These are phyloP conservation scores for Pachyseris speciosa DNA, from an alignment of 64 coral and sea anemone genomes.

Conservation along the genomic window DNA sequence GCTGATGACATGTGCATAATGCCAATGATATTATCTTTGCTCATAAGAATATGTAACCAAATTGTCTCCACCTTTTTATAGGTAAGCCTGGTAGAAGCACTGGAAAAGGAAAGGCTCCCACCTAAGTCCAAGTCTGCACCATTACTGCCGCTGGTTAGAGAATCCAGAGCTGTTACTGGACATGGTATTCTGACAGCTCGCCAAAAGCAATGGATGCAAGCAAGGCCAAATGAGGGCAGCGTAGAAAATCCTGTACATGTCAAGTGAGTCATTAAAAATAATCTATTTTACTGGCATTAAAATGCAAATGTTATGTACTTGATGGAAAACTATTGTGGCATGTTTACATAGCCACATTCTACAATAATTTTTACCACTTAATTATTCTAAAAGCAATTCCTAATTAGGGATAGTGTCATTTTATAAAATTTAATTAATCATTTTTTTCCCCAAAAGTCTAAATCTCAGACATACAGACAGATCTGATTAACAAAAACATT, in stretches of 20 bases:
- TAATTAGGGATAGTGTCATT: too few relatives aligned
- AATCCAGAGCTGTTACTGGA: slow-evolving; percentile 80
- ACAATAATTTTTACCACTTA: too few relatives aligned
- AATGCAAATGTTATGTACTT: too few relatives aligned
- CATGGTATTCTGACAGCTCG: slow-evolving; percentile 85
- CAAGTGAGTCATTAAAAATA: slow-evolving; percentile 66
- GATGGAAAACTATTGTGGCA: too few relatives aligned
- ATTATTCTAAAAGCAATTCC: too few relatives aligned
- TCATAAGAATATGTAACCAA: background rate
- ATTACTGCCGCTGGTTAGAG: slow-evolving; percentile 78
- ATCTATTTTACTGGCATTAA: background rate
- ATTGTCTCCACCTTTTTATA: background rate
- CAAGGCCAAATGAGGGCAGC: slow-evolving; percentile 75
- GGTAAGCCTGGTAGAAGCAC: slow-evolving; percentile 78
- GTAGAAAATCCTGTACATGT: slow-evolving; percentile 92
- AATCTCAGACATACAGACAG: too few relatives aligned
- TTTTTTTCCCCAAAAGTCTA: too few relatives aligned
- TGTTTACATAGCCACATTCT: too few relatives aligned
- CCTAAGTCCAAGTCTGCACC: slow-evolving; percentile 78
- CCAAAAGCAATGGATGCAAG: slow-evolving; percentile 81
- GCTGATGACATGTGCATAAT: too few relatives aligned
- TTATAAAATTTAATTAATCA: too few relatives aligned
- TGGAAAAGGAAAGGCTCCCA: slow-evolving; percentile 70
- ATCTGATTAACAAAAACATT: too few relatives aligned
- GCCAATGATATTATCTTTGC: too few relatives aligned